Evolutionary conservation across 2,888 invertebrate species (phyloP).

Genomic region (Athalia cordata): DNA sequence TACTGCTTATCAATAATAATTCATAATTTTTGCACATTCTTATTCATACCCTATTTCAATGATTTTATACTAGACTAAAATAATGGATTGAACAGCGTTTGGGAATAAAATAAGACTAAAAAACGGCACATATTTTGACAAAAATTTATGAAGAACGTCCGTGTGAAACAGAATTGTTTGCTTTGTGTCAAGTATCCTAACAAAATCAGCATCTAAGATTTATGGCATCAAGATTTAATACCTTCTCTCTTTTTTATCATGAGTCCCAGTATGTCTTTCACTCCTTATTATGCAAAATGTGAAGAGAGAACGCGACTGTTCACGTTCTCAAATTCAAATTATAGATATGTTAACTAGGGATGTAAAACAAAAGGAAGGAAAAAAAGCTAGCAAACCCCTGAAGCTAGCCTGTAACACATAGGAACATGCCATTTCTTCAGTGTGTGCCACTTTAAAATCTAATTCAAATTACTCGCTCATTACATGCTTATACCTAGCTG

Average conservation of each 20-base stretch:
- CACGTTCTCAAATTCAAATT: not conserved
- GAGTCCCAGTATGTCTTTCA: not conserved
- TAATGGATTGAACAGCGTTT: not conserved
- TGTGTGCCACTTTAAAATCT: conserved; percentile 12
- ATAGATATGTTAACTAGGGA: not conserved
- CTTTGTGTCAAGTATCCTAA: no score
- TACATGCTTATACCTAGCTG: conserved; percentile 4
- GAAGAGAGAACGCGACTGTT: not conserved
- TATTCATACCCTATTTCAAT: not conserved
- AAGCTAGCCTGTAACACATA: conserved; percentile 19
- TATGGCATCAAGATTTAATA: not conserved
- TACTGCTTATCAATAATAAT: conserved; percentile 14
- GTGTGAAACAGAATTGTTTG: no score
- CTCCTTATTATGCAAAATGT: conserved; percentile 21
- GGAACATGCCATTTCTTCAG: conserved; percentile 34
- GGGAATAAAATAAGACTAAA: not conserved
- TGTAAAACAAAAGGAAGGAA: not conserved
- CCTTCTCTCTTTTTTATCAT: not conserved
- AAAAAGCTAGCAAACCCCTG: not conserved
- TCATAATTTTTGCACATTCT: conserved; percentile 27
- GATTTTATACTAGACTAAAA: no score
- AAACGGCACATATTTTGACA: no score
- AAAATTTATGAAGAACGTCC: no score
- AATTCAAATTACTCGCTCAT: conserved; percentile 28
- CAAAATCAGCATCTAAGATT: not conserved